These are phyloP conservation scores for Drosophila leonis DNA, from an alignment of 2,888 invertebrate species.

Conservation along the genomic window DNA sequence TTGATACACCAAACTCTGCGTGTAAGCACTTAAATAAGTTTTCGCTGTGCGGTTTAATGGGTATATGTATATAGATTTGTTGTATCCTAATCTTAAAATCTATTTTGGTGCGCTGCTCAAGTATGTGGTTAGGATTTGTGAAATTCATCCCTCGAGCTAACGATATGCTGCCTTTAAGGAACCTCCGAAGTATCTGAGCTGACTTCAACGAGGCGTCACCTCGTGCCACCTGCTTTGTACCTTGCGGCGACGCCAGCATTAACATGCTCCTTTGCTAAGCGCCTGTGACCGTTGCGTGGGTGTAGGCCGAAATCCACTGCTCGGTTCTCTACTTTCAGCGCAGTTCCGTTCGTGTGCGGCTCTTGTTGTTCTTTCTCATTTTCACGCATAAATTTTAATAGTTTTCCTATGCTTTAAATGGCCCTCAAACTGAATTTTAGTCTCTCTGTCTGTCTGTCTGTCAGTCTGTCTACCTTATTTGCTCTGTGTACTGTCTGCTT, in stretches of 20 bases:
- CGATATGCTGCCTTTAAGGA: slow-evolving; percentile 8
- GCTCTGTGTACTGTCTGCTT: slow-evolving; percentile 23
- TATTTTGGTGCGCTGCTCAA: slow-evolving; percentile 28
- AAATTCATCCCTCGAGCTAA: slow-evolving; percentile 26
- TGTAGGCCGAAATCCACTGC: slow-evolving; percentile 29
- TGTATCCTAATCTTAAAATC: slow-evolving; percentile 31
- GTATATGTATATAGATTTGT: neutral
- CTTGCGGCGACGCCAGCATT: slow-evolving; percentile 57
- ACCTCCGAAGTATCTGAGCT: slow-evolving; percentile 47
- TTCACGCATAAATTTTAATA: slow-evolving; percentile 74
- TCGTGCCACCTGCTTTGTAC: slow-evolving; percentile 47
- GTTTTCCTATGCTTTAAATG: slow-evolving; percentile 64
- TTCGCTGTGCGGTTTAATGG: slow-evolving; percentile 24
- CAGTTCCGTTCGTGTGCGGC: slow-evolving; percentile 6
- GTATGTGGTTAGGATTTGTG: slow-evolving; percentile 46
- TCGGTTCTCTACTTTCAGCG: slow-evolving; percentile 30
- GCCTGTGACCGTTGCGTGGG: slow-evolving; percentile 30
- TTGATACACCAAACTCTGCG: neutral
- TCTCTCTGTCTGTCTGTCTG: slow-evolving; percentile 22
- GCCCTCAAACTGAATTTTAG: slow-evolving; percentile 15
- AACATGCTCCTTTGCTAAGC: slow-evolving; percentile 55
- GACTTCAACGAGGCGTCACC: slow-evolving; percentile 49
- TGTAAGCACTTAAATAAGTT: slow-evolving; percentile 30
- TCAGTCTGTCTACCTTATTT: neutral
- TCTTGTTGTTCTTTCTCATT: slow-evolving; percentile 25